Evolutionary conservation across 2,113 vertebrate species (phyloP), one percentile per base, ranked within the genome.

Genomic region (Heterotilapia buettikoferi): DNA sequence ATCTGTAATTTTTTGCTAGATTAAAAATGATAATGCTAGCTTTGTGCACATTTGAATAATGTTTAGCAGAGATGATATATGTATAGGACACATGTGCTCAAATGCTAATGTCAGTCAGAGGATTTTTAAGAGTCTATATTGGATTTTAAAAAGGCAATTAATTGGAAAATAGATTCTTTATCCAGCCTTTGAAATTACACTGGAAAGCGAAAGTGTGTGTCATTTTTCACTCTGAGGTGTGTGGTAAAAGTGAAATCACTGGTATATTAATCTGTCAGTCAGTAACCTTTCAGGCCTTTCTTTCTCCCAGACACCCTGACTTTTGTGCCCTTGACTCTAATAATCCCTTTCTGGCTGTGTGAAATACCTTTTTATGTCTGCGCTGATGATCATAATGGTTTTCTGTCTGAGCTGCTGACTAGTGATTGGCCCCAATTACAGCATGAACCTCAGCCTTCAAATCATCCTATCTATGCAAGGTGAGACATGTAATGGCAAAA

Each of bases 351-450:
- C 90, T 89, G 11, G 43, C 92, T 90, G 89, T 94, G 90, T 89
- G 90, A 95, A 94, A 95, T 94, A 94, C 95, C 90, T 91, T 93
- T 94, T 93, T 91, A 91, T 94, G 91, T 91, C 92, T 89, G 90
- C 85, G 86, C 93, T 91, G 92, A 94, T 93, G 90, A 94, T 93
- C 93, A 90, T 95, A 95, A 94, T 94, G 93, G 91, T 92, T 93
- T 95, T 93, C 94, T 85, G 91, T 94, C 92, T 91, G 91, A 91
- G 92, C 90, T 87, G 89, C 89, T 91, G 91, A 91, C 93, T 89
- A 81, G 90, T 91, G 92, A 95, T 94, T 95, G 94, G 92, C 93
- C 94, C 93, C 93, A 95, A 95, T 95, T 96, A 96, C 86, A 88
- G 92, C 84, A 43, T 94, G 93, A 94, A 96, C 93, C 93, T 38